Evolutionary conservation across 2,888 invertebrate genomes (phyloP).

Genomic region (Hirtodrosophila cameraria): DNA sequence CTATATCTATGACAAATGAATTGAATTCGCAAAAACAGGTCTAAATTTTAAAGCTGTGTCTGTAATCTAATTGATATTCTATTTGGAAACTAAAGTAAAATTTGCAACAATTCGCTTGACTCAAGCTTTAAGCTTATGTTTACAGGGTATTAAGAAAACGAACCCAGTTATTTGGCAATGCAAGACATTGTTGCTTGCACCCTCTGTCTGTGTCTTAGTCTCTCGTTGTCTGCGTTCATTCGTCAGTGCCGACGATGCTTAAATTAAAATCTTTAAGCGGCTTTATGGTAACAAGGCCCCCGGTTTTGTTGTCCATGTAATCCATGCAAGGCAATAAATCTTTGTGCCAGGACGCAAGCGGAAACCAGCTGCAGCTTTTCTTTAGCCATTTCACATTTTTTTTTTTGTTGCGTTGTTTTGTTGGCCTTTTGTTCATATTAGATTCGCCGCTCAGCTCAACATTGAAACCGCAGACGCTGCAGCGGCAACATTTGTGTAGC

Average conservation of each 20-base stretch:
- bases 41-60: too few relatives aligned
- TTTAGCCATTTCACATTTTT: constrained; percentile 26
- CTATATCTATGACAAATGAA: too few relatives aligned
- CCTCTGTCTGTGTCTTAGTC: neutral
- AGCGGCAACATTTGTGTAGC: constrained; percentile 10
- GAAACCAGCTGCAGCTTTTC: constrained; percentile 65
- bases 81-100: too few relatives aligned
- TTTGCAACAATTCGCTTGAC: too few relatives aligned
- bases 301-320: constrained; percentile 44
- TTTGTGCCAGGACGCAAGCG: constrained; percentile 46
- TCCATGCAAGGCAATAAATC: constrained; percentile 68
- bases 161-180: constrained; percentile 17
- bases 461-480: constrained; percentile 44
- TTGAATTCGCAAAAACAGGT: too few relatives aligned
- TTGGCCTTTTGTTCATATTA: constrained; percentile 37
- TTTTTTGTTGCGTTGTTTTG: constrained; percentile 12
- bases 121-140: too few relatives aligned
- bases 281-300: constrained; percentile 62
- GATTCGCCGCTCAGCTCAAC: constrained; percentile 33
- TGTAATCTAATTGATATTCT: too few relatives aligned
- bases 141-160: constrained; percentile 8
- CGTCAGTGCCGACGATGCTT: constrained; percentile 37
- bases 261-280: constrained; percentile 73
- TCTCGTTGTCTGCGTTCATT: constrained; percentile 29
- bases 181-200: constrained; percentile 2